Conservation (phyloP, 2,797 vertebrate species). For the Mormyrops boulengeri region DNA sequence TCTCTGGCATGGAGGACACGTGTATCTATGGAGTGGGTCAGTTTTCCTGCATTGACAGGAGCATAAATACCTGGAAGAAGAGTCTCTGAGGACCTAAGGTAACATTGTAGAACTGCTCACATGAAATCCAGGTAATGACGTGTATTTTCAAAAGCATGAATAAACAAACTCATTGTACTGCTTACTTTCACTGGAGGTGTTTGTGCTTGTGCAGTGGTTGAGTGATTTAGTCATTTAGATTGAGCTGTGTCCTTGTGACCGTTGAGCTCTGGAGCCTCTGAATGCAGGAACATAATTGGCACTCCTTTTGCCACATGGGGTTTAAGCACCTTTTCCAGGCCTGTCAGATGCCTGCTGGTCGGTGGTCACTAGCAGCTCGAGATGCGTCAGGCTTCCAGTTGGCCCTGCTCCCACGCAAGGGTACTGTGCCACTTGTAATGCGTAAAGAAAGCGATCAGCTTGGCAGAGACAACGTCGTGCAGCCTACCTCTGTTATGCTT, state of each 20-base stretch:
- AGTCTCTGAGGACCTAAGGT: neutral
- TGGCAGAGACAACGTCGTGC: constrained; percentile 3
- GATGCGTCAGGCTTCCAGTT: constrained; percentile 2
- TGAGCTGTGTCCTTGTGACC: constrained; percentile 9
- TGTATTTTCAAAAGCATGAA: neutral
- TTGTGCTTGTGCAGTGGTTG: neutral
- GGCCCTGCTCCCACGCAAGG: neutral
- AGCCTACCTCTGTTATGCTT: neutral
- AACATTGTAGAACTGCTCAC: neutral
- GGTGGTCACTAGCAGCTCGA: neutral
- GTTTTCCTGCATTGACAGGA: neutral
- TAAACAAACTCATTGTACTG: neutral
- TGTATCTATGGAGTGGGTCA: neutral
- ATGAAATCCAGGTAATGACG: neutral
- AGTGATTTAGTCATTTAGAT: neutral
- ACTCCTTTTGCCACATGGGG: neutral
- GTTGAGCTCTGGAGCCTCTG: neutral
- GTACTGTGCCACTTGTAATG: constrained; percentile 4
- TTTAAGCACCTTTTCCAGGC: neutral
- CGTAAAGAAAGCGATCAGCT: constrained; percentile 9
- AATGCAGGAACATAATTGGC: constrained; percentile 2
- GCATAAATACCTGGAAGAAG: neutral
- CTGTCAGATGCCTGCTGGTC: constrained; percentile 9
- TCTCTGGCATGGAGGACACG: neutral
- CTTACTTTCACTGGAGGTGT: neutral